Base-by-base conservation (phyloP, 2,888 invertebrate species). In the Lasioglossum oenotherae region DNA sequence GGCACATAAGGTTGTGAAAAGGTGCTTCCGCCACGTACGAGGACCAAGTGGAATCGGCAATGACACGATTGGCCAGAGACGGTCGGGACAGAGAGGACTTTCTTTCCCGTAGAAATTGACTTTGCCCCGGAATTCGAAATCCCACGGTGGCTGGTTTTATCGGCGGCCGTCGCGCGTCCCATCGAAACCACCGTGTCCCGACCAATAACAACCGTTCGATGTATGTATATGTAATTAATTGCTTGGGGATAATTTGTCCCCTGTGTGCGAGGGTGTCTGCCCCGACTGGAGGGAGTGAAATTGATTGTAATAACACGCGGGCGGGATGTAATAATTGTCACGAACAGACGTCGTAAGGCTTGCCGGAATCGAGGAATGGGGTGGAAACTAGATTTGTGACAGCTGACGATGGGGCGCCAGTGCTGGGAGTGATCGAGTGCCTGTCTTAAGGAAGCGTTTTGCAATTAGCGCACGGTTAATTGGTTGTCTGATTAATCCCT, bases 181-280 rank as follows among this genome's bases (percentile, higher is more conserved):
- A 23, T 69, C 69, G 38, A 23, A 38, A 49, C 73, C 73, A 23
- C 49, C 73, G 19, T 8, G 19, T 8, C 23, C 73, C 35, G 49
- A 49, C 49, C 73, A 49, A 73, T 73, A 35, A 49, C 73, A 49
- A 49, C 49, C 73, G 31, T 31, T 46, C 73, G 73, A 73, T 73
- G 31, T 73, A 73, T 73, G 31, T 73, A 73, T 73, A 27, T 73
- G 73, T 73, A 73, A 73, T 73, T 73, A 73, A 73, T 73, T 73
- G 49, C 49, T 19, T 35, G 49, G 46, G 49, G 69, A 69, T 49
- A 73, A 73, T 73, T 73, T 73, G 73, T 73, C 73, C 73, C 73
- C 31, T 8, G 73, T 73, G 46, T 2, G 73, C 31, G 1, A 46
- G 19, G 73, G 49, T 12, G 73, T 49, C 73, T 73, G 49, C 19